Evolutionary conservation across 2,113 vertebrate genomes (phyloP).

Genomic region (Loxodonta africana): DNA sequence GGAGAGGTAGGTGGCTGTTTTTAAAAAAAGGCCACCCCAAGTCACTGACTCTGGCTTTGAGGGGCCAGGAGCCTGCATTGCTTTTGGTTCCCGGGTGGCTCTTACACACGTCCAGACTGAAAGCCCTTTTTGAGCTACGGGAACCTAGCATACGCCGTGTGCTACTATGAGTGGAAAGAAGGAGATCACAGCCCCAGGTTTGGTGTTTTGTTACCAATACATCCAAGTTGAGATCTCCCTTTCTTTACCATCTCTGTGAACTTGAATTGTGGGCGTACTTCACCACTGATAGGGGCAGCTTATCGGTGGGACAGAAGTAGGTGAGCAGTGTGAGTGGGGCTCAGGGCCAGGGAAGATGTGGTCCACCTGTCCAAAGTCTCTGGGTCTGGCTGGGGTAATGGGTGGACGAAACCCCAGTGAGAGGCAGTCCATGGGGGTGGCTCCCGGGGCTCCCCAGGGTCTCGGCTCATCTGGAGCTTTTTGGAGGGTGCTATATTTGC

Average conservation of each 20-base stretch:
- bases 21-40: not conserved
- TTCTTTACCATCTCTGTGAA: not conserved
- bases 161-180: no score
- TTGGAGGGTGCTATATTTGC: not conserved
- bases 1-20: no score
- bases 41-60: not conserved
- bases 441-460: not conserved
- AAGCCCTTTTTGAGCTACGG: not conserved
- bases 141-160: no score
- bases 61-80: no score
- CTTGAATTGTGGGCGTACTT: not conserved
- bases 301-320: not conserved
- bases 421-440: not conserved
- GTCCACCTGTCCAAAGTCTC: not conserved
- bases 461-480: not conserved
- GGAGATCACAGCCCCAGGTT: not conserved
- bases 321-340: not conserved
- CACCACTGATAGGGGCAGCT: rapidly evolving
- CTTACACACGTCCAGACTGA: no score
- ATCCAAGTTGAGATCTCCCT: not conserved
- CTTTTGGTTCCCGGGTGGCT: no score
- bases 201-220: not conserved
- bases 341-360: not conserved
- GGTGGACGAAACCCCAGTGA: not conserved
- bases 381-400: not conserved